Base-by-base conservation (phyloP, 2,113 vertebrate genomes). In the Hippocampus barbouri region DNA sequence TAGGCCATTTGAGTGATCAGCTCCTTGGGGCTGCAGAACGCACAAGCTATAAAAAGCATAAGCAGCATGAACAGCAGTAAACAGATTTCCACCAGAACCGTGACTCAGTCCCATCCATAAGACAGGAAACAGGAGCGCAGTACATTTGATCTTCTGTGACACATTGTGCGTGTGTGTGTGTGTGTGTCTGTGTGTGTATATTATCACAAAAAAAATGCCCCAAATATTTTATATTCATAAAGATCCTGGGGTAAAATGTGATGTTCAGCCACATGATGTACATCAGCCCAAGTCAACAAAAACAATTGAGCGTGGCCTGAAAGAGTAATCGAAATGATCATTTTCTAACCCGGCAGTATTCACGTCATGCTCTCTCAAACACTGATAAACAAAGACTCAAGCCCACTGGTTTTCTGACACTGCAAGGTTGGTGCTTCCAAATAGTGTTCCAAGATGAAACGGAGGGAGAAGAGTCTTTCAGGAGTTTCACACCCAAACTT, bases 1-100 rank as follows among this genome's bases (percentile, higher is more conserved):
- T 59, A 74, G 78, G 71, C 81, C 83, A 84, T 89, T 88, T 87
- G 76, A 27, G 30, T 81, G 75, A 81, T 81, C 86, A 83, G 78
- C 72, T 86, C 75, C 54, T 70, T 10, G 3, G 69, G 76, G 69
- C 69, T 56, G 27, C 69, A 61, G 71, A 85, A 84, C 83, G 88
- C 82, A 84, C 81, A 56, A 77, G 75, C 78, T 74, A 49, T 84
- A 80, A 80, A 85, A 71, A 81, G 66, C 75, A 86, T 80, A 75
- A 74, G 81, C 67, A 65, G 75, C 73, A 84, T 85, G 84, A 88
- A 79, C 81, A 78, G 66, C 80, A 54, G 66, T 83, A 80, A 87
- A 87, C 83, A 84, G 68, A 69, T 74, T 79, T 83, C 66, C 72
- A 83, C 77, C 76, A 79, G 69, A 27, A 9, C 71, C 74, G 69